Evolutionary conservation across 2,797 vertebrate genomes (phyloP), one percentile per base, ranked within the genome.

Genomic region (Cossypha caffra): DNA sequence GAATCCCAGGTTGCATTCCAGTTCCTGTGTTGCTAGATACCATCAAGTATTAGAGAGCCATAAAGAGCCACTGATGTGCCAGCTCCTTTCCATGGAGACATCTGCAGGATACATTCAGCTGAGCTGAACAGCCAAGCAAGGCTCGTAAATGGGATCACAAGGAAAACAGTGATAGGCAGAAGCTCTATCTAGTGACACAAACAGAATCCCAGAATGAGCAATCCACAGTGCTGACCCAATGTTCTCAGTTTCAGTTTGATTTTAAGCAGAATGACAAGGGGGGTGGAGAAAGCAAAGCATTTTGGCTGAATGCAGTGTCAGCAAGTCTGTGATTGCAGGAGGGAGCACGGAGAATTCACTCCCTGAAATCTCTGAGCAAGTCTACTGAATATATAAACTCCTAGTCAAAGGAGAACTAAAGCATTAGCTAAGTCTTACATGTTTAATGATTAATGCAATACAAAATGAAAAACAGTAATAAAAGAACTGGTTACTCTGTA

Each of bases 271-370:
- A 64, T 82, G 67, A 79, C 43, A 66, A 79, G 51, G 38, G 18
- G 1, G 11, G 35, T 78, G 86, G 59, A n/a, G 78, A 76, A 83
- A 77, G 86, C 37, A 52, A 76, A 90, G 59, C 11, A 16, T 40
- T 90, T 78, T 31, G 59, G n/a, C 63, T 82, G 64, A 73, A 79
- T 75, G 51, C 85, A 64, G 76, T 79, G 74, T 62, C 85, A 87
- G 78, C 61, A 62, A 76, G 20, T 75, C 33, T 62, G 4, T 51
- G 50, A 51, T 13, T 94, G 68, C 59, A 86, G 57, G 31, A 86
- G 68, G 20, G 16, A 66, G 26, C 40, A 19, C 23, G 26, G 57
- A 90, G 57, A 45, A 80, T 79, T 66, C 72, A 63, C 25, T 54
- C 28, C 23, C 48, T 90, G 66, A 86, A 64, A 71, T 83, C 54